Percentiles rank a stretch among this genome's conserved stretches.
These are phyloP conservation scores for Cochlearius cochlearius DNA, from an alignment of 2,113 vertebrate species.

Conservation along the genomic window DNA sequence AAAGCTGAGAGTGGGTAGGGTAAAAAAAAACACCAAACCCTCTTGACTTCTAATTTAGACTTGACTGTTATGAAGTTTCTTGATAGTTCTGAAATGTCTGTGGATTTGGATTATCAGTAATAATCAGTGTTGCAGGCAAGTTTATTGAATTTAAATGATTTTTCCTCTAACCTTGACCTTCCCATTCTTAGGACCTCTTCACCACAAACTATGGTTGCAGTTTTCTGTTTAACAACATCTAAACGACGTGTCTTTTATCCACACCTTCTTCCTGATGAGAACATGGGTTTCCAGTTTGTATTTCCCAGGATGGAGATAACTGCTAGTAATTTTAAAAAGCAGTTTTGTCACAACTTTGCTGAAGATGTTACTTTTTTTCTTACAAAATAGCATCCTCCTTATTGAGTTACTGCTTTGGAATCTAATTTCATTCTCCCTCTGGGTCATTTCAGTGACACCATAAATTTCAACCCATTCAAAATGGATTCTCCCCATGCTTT, in stretches of 20 bases:
- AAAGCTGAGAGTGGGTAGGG: not conserved
- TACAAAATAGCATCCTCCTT: not conserved
- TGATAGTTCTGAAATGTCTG: not conserved
- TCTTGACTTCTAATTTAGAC: not conserved
- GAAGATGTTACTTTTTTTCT: not conserved
- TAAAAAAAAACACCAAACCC: not conserved
- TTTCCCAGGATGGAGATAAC: not conserved
- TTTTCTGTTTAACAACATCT: not conserved
- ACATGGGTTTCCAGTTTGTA: not conserved
- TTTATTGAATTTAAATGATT: not conserved
- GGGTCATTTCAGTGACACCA: not conserved
- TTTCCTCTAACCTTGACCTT: not conserved
- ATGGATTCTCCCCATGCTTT: not conserved
- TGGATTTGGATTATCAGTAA: not conserved
- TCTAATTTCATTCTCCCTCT: not conserved
- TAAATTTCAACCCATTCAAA: not conserved
- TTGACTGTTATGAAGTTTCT: not conserved
- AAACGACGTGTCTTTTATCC: not conserved
- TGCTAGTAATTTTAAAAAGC: not conserved
- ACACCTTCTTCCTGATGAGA: not conserved
- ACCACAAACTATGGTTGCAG: not conserved
- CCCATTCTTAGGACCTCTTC: not conserved
- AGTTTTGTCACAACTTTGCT: not conserved
- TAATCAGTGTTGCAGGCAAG: not conserved
- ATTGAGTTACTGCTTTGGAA: not conserved